A percentile compares a stretch with the other conserved stretches of the same genome.
phyloP scores from a whole-genome alignment of 2,888 invertebrate species.

The Ornithoptera alexandrae region DNA sequence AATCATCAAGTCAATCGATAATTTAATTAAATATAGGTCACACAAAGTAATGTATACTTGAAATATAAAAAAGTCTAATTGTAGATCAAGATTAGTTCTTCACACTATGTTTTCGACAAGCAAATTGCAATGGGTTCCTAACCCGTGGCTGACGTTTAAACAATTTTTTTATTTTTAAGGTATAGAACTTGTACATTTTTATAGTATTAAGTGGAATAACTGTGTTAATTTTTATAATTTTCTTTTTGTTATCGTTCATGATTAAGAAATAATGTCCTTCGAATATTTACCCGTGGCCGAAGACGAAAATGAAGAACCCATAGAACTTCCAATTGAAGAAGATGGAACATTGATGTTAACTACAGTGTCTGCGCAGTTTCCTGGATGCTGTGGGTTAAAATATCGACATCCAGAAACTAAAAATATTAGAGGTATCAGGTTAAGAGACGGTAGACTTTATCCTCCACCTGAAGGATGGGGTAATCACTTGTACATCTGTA shows the following conservation, averaged over 20 bases:
- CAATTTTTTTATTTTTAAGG: constrained; percentile 75
- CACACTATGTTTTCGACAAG: constrained; percentile 74
- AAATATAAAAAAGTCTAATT: background rate
- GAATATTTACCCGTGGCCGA: constrained; percentile 95
- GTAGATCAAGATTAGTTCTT: constrained; percentile 49
- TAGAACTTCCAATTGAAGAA: constrained; percentile 97
- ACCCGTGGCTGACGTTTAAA: constrained; percentile 77
- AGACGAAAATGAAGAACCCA: constrained; percentile 98
- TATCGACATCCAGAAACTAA: constrained; percentile 96
- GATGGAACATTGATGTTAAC: constrained; percentile 95
- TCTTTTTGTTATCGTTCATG: constrained; percentile 70
- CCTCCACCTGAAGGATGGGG: constrained; percentile 96
- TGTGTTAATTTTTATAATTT: constrained; percentile 69
- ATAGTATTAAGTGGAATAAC: constrained; percentile 71
- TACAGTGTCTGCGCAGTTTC: constrained; percentile 97
- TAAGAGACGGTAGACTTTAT: constrained; percentile 95
- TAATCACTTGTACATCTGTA: constrained; percentile 86
- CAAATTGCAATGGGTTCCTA: constrained; percentile 78
- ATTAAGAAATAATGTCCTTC: constrained; percentile 78
- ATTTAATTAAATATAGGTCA: too few relatives aligned
- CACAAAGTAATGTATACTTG: too few relatives aligned
- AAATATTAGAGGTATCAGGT: constrained; percentile 92
- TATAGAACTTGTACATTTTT: constrained; percentile 75
- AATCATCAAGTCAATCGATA: too few relatives aligned
- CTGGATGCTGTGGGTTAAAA: constrained; percentile 97